Base-by-base conservation (phyloP, 2,888 invertebrate genomes). In the Pelosia muscerda region DNA sequence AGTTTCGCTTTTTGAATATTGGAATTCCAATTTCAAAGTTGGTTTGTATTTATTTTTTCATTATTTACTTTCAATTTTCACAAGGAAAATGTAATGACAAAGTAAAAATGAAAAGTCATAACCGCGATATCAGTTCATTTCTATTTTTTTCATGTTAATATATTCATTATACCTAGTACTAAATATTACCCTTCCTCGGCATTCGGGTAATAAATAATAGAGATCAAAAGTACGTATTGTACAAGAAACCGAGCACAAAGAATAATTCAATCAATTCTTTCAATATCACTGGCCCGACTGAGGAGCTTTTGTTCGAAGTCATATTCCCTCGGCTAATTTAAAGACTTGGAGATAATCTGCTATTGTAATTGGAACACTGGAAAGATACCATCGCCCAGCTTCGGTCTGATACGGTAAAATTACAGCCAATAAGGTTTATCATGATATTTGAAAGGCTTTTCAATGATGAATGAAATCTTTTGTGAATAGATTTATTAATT, bases 341-440 rank as follows among this genome's bases (percentile, higher is more conserved):
- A 57, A 57, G 38, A 25, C 38, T 38, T 10, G 10, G 31, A 42
- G 19, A 53, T 10, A 10, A 58, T 59, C n/a, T 42, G 53, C 11
- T 23, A 34, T 13, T 59, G 53, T 59, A 59, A 65, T 59, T 65
- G n/a, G 49, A 49, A 53, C 34, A 25, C 19, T 59, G 19, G 34
- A 59, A 65, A 28, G 42, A 15, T 11, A 23, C 11, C 23, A 23
- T 65, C 49, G 8, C 49, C n/a, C 49, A n/a, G n/a, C n/a, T n/a
- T 49, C 49, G 19, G 49, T n/a, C 49, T 49, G n/a, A 49, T 49
- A 9, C 49, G 49, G 49, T n/a, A n/a, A 19, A 49, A n/a, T 49
- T 49, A n/a, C 49, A n/a, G n/a, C 49, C 49, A 49, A n/a, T n/a
- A 49, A n/a, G 49, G 0, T n/a, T n/a, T 49, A n/a, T 49, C 9